Base-by-base conservation (phyloP, 1,140 invertebrate genomes). In the Thaumetopoea pityocampa region DNA sequence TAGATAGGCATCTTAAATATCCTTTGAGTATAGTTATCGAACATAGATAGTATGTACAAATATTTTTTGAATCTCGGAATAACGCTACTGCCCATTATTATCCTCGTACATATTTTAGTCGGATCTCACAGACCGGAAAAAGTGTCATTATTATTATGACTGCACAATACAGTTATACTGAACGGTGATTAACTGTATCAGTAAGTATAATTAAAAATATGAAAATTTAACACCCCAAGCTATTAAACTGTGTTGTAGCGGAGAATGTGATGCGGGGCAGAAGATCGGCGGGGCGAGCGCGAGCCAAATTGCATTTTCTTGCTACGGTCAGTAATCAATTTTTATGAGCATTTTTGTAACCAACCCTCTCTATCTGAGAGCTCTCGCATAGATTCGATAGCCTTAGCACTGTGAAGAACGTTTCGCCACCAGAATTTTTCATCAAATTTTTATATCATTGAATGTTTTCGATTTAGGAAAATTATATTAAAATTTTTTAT, bases 281-380 rank as follows among this genome's bases (percentile, higher is more conserved):
- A 17, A 32, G 54, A 48, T 28, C 44, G 38, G 45, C 33, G 45
- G 47, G 48, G 18, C 27, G 28, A 24, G 45, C 32, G 24, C 33
- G 27, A 34, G 28, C 40, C 67, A 72, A 73, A 81, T 81, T 81
- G 77, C 73, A 81, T 78, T 78, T 74, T 70, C 73, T 78, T 73
- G 71, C 71, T 72, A 70, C 61, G 66, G 67, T 55, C 55, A 67
- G 73, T 77, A 81, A 81, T 81, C 77, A 81, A 78, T 81, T 81
- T 81, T 81, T 78, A 81, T 72, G 77, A 62, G 61, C 61, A 70
- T 76, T 78, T 78, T 73, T 69, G 68, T 70, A 65, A 63, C 67
- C 65, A 52, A 50, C 43, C 2, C 22, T 18, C 22, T 27, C 6
- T 6, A 6, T 28, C 26, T 28, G 26, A 28, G 10, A 6, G 23